Conservation (phyloP, 2,888 invertebrate genomes). For the Serripes groenlandicus region DNA sequence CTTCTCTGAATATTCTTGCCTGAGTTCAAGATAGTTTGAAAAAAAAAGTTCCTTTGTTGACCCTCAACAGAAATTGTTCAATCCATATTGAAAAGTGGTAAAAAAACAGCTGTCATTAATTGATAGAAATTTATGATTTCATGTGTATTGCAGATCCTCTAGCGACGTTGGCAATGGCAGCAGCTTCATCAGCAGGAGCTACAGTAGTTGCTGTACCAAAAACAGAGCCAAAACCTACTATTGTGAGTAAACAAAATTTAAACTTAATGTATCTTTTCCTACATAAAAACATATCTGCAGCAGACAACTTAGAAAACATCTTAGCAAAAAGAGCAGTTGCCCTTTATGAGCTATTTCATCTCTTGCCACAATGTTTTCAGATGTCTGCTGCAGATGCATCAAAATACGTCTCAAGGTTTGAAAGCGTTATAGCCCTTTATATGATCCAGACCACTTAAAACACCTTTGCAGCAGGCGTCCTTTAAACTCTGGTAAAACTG, state of each 20-base stretch:
- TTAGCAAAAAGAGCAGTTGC: neutral
- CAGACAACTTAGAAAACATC: neutral
- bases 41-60: too few relatives aligned
- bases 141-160: slow-evolving; percentile 89
- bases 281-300: neutral
- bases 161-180: slow-evolving; percentile 91
- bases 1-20: too few relatives aligned
- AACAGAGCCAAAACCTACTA: slow-evolving; percentile 6
- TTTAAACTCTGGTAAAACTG: too few relatives aligned
- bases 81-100: too few relatives aligned
- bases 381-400: neutral
- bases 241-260: neutral
- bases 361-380: neutral
- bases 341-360: neutral
- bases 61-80: too few relatives aligned
- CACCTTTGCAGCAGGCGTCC: too few relatives aligned
- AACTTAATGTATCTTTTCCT: neutral
- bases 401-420: too few relatives aligned
- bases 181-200: slow-evolving; percentile 86
- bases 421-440: too few relatives aligned
- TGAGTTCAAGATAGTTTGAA: too few relatives aligned
- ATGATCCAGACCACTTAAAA: too few relatives aligned
- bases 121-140: too few relatives aligned
- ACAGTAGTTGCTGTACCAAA: slow-evolving; percentile 55
- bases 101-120: too few relatives aligned